Evolutionary conservation across 2,888 invertebrate genomes (phyloP), one percentile per base, ranked within the genome.

Genomic region (Drosophila recens): DNA sequence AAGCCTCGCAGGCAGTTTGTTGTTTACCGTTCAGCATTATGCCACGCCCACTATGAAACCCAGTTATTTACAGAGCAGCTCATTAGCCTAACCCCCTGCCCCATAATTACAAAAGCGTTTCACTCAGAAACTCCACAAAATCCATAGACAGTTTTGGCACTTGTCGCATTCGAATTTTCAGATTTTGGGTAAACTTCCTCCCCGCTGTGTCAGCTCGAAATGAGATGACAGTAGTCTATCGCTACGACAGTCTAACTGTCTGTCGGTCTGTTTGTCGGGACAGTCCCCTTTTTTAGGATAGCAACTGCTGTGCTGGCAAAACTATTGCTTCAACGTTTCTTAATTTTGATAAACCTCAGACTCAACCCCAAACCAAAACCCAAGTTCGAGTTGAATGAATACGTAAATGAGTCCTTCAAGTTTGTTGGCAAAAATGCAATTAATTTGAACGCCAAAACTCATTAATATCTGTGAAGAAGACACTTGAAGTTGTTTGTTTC

Each of bases 381-480:
- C 61, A 42, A 58, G 45, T 58, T 66, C 53, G 52, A 49, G n/a
- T n/a, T 30, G 45, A 61, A 68, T 63, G 64, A 73, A 72, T 46
- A 64, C 86, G 75, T 71, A 76, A 71, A 59, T 27, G 80, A 83
- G 66, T 79, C 72, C 80, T 63, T 63, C 61, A 73, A 75, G 72
- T 68, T 64, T 54, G 52, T 64, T 49, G 62, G 52, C 70, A 71
- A 61, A 75, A 81, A 88, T 88, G 84, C 84, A 85, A 85, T 85
- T 85, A 85, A 85, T 88, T 88, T 86, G 79, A 81, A 85, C 84
- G 89, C 79, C 84, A 87, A 85, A 85, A 85, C 84, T 85, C 84
- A 85, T 85, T 85, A 88, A 85, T 88, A 88, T 84, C 83, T 73
- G 66, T 78, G 75, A 72, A 67, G 74, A 85, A 80, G 88, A 86